Conservation (phyloP, 2,113 vertebrate genomes). For the Microtus pennsylvanicus region DNA sequence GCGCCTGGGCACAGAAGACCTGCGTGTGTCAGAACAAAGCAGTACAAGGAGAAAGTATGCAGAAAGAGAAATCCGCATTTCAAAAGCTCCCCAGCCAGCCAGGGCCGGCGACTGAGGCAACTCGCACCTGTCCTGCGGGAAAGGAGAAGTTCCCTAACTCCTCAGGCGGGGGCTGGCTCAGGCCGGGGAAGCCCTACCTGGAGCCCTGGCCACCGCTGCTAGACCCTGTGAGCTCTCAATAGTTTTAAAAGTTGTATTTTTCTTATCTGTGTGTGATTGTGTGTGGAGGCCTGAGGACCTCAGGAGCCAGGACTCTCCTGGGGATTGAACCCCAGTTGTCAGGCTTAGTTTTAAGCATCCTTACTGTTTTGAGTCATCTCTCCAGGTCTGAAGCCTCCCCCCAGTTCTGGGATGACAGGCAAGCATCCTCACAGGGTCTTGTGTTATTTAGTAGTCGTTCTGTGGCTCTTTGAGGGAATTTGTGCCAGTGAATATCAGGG, state of each 20-base stretch:
- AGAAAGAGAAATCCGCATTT: not conserved
- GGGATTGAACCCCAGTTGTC: not conserved
- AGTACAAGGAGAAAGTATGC: not conserved
- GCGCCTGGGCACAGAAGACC: fast-evolving
- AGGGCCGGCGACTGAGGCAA: fast-evolving
- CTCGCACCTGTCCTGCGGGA: fast-evolving
- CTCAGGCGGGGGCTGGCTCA: no score
- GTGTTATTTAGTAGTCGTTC: not conserved
- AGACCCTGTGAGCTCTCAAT: not conserved
- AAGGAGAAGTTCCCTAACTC: not conserved
- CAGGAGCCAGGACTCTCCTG: not conserved
- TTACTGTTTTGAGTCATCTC: not conserved
- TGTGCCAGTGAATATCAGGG: not conserved
- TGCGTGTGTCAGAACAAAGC: not conserved
- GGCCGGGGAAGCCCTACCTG: no score
- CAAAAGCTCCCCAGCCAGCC: not conserved
- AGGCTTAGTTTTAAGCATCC: not conserved
- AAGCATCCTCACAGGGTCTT: not conserved
- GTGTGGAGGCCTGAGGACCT: not conserved
- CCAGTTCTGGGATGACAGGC: no score
- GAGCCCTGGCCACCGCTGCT: not conserved
- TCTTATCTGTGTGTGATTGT: not conserved
- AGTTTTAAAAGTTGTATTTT: not conserved
- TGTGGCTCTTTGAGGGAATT: not conserved
- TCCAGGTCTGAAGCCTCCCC: not conserved